Evolutionary conservation across 1,140 invertebrate genomes (phyloP).

Genomic region (Pseudomyrmex cubaensis): DNA sequence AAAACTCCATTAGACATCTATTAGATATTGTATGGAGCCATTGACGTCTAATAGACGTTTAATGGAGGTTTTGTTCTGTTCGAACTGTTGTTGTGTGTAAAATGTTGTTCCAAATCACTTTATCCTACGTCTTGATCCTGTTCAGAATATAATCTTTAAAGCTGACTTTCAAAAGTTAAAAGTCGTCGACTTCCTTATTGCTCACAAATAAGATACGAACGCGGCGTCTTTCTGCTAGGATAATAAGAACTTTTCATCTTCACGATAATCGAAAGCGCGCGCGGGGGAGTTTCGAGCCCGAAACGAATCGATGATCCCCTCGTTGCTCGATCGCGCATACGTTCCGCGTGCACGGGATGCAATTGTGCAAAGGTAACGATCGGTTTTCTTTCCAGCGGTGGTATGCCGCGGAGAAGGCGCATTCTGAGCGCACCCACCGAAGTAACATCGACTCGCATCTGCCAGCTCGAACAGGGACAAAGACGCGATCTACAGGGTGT

Average conservation of each 20-base stretch:
- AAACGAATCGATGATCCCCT: slow-evolving; percentile 76
- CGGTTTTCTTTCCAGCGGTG: slow-evolving; percentile 77
- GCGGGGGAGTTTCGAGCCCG: slow-evolving; percentile 68
- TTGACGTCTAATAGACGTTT: no score
- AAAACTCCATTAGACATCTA: no score
- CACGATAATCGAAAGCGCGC: slow-evolving; percentile 31
- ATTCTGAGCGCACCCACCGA: slow-evolving; percentile 80
- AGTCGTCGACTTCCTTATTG: not conserved
- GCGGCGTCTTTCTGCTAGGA: not conserved
- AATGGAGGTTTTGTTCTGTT: no score
- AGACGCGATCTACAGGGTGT: slow-evolving; percentile 55
- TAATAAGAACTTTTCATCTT: slow-evolving; percentile 43
- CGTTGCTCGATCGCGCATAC: slow-evolving; percentile 73
- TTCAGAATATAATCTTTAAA: not conserved
- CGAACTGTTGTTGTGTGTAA: no score
- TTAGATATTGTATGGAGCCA: no score
- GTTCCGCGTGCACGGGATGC: slow-evolving; percentile 72
- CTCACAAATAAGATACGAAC: not conserved
- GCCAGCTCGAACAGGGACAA: slow-evolving; percentile 56
- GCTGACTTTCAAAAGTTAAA: not conserved
- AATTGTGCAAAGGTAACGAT: slow-evolving; percentile 82
- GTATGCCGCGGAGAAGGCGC: slow-evolving; percentile 79
- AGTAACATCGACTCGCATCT: slow-evolving; percentile 55
- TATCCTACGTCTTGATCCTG: no score
- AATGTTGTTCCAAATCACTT: no score